phyloP scores from a whole-genome alignment of 2,797 vertebrate species.

The Aselliscus stoliczkanus region DNA sequence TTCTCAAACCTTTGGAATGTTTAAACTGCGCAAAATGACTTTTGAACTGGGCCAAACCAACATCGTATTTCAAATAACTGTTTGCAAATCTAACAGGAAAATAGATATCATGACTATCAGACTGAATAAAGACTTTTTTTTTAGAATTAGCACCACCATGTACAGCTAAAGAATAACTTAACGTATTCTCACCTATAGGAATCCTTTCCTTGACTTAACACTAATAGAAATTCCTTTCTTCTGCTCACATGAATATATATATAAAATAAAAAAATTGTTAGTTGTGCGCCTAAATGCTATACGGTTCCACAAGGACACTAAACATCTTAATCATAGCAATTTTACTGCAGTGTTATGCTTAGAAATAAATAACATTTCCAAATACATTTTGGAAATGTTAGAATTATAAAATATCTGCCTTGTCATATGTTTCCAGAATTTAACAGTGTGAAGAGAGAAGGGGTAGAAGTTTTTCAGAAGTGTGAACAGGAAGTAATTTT shows the following conservation, averaged over 20 bases:
- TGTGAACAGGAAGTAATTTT: background rate
- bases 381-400: slow-evolving; percentile 1
- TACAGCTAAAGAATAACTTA: background rate
- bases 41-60: background rate
- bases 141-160: background rate
- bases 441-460: background rate
- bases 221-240: background rate
- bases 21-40: background rate
- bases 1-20: background rate
- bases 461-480: background rate
- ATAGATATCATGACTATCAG: background rate
- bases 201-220: background rate
- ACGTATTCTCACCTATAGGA: background rate
- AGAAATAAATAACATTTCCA: background rate
- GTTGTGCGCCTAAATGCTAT: background rate
- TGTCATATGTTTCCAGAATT: background rate
- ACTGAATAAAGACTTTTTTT: background rate
- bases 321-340: background rate
- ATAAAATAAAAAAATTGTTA: background rate
- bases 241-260: background rate
- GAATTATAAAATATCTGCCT: background rate
- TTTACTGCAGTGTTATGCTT: background rate
- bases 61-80: background rate
- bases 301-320: background rate
- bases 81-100: background rate